Base-by-base conservation (phyloP, 35 echinoderm and acorn worm species). In the Lytechinus pictus region DNA sequence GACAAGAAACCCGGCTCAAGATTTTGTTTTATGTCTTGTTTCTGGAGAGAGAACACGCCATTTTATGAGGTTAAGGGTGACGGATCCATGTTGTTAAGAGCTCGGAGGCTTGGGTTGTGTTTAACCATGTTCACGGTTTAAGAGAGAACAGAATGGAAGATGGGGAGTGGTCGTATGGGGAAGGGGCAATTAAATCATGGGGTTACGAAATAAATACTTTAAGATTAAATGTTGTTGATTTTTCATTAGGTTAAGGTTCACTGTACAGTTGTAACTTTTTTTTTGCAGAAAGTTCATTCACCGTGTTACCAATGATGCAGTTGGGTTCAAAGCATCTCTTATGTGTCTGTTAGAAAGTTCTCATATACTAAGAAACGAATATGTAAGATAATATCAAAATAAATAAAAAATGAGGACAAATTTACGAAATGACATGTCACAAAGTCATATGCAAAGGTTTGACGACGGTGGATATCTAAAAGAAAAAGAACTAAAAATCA, bases 51-150 rank as follows among this genome's bases (percentile, higher is more conserved):
- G 66, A 24, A 79, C 66, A 24, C 16, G 66, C 66, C 66, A 79
- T 79, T 16, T 79, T 79, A 79, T 24, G 66, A 79, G 66, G 66
- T 79, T 79, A 79, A 79, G 66, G 66, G 66, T 79, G 66, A 79
- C 66, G 14, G 66, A 79, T 79, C n/a, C 66, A 24, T 79, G 66
- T 79, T 79, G 21, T 24, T 7, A 79, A n/a, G n/a, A 79, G 66
- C 66, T 79, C 66, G 19, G 66, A 79, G 66, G 66, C 66, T 24
- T n/a, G 19, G 66, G 21, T 79, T 19, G 66, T 24, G 19, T 79
- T 79, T 24, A 79, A 79, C n/a, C 33, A 44, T 44, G 33, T 44
- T 44, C 33, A 44, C n/a, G n/a, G n/a, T n/a, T n/a, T n/a, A n/a
- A n/a, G n/a, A n/a, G n/a, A n/a, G n/a, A n/a, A n/a, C 33, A 44